Evolutionary conservation across 1,140 invertebrate species (phyloP).

Genomic region (Pogonognathellus flavescens): DNA sequence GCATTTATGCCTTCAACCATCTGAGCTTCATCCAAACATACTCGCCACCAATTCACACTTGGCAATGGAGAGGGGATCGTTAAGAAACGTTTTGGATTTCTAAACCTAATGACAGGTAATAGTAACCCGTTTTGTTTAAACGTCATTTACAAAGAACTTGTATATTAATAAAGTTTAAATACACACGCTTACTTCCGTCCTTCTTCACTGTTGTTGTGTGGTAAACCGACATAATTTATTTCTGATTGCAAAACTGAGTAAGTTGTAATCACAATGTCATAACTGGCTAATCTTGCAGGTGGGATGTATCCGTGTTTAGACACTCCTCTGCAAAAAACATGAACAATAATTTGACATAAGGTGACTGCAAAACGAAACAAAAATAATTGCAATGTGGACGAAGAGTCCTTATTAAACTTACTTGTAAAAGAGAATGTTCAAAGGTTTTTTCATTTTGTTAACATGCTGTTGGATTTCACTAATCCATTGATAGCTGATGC

Average conservation of each 20-base stretch:
- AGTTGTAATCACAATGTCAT: slow-evolving; percentile 83
- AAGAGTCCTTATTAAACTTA: slow-evolving; percentile 68
- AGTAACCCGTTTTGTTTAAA: no score
- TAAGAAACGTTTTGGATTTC: slow-evolving; percentile 76
- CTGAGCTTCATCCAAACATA: slow-evolving; percentile 87
- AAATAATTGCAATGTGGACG: background rate
- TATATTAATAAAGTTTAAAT: background rate
- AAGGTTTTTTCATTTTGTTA: slow-evolving; percentile 72
- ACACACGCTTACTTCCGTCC: slow-evolving; percentile 66
- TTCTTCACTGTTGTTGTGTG: slow-evolving; percentile 71
- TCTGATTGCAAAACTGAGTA: slow-evolving; percentile 78
- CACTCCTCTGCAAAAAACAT: slow-evolving; percentile 69
- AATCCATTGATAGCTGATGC: slow-evolving; percentile 81
- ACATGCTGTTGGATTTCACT: slow-evolving; percentile 78
- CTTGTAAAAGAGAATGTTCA: slow-evolving; percentile 76
- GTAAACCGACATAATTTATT: slow-evolving; percentile 75
- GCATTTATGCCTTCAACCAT: slow-evolving; percentile 80
- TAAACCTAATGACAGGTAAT: slow-evolving; percentile 70
- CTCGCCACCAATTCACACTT: slow-evolving; percentile 82
- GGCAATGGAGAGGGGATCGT: slow-evolving; percentile 76
- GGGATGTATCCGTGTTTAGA: slow-evolving; percentile 76
- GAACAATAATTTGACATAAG: background rate
- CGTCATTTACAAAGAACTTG: background rate
- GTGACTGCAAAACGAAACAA: background rate
- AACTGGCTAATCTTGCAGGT: slow-evolving; percentile 76